Evolutionary conservation across 1,140 invertebrate genomes (phyloP).

Genomic region (Acromyrmex echinatior): DNA sequence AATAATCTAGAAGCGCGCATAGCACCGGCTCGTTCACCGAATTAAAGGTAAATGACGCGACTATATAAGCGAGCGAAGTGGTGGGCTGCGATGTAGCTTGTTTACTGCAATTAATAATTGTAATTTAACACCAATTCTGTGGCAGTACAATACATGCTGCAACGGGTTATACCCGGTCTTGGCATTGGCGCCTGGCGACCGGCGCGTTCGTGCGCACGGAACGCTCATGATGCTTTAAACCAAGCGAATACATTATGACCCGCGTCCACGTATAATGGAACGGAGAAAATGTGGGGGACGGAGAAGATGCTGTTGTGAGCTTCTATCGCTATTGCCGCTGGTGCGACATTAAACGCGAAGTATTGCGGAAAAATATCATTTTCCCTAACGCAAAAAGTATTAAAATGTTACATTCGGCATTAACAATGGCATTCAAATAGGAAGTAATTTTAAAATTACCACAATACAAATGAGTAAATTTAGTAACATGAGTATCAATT

Average conservation of each 20-base stretch:
- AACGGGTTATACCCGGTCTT: slow-evolving; percentile 59
- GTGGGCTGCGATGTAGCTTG: slow-evolving; percentile 64
- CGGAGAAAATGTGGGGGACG: slow-evolving; percentile 57
- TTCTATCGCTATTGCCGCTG: not conserved
- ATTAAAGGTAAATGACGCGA: slow-evolving; percentile 60
- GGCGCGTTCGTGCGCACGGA: slow-evolving; percentile 35
- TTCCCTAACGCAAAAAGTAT: not conserved
- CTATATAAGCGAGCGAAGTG: slow-evolving; percentile 24
- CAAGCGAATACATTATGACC: slow-evolving; percentile 70
- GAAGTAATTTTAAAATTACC: not conserved
- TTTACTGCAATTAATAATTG: slow-evolving; percentile 75
- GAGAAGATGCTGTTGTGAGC: not conserved
- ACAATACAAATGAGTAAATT: not conserved
- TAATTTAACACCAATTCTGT: slow-evolving; percentile 76
- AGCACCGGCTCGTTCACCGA: not conserved
- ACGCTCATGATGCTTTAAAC: slow-evolving; percentile 62
- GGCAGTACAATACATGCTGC: slow-evolving; percentile 38
- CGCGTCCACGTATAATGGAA: slow-evolving; percentile 71
- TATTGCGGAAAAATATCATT: slow-evolving; percentile 54
- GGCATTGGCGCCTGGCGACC: not conserved
- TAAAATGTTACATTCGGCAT: not conserved
- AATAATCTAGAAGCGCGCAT: slow-evolving; percentile 11
- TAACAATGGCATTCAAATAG: not conserved
- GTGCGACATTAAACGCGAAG: slow-evolving; percentile 32
- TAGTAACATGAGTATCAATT: not conserved